Evolutionary conservation across 2,113 vertebrate species (phyloP).

Genomic region (Sisor rabdophorus): DNA sequence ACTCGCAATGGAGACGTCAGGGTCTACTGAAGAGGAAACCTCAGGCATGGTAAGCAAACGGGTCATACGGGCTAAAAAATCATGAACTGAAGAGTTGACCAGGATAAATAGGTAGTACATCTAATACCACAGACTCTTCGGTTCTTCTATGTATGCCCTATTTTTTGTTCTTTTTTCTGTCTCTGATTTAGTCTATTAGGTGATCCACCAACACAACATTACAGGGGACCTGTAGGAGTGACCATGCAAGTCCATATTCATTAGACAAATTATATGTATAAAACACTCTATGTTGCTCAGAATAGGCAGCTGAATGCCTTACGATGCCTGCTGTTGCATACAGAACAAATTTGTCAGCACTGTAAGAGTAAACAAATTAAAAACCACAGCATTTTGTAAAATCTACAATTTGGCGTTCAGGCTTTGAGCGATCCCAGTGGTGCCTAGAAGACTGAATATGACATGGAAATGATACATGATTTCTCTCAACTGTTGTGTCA

Average conservation of each 20-base stretch:
- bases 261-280: constrained; percentile 44
- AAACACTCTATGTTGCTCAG: constrained; percentile 25
- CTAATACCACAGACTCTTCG: background rate
- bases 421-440: background rate
- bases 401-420: background rate
- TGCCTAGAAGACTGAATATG: constrained; percentile 12
- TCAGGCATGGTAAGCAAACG: constrained; percentile 86
- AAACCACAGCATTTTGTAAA: constrained; percentile 9
- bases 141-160: background rate
- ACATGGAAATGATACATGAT: too few species aligned
- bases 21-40: constrained; percentile 92
- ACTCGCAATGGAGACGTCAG: constrained; percentile 89
- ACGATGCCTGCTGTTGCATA: constrained; percentile 13
- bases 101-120: constrained; percentile 20
- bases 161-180: background rate
- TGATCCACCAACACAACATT: constrained; percentile 15
- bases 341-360: constrained; percentile 27
- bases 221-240: background rate
- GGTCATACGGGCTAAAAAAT: background rate
- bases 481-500: too few species aligned
- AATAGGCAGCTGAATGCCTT: constrained; percentile 28
- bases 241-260: constrained; percentile 20
- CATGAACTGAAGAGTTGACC: background rate
- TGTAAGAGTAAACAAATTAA: constrained; percentile 38
- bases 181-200: constrained; percentile 29